Evolutionary conservation across 2,113 vertebrate species (phyloP), one percentile per base, ranked within the genome.

Genomic region (Bagarius yarrelli): DNA sequence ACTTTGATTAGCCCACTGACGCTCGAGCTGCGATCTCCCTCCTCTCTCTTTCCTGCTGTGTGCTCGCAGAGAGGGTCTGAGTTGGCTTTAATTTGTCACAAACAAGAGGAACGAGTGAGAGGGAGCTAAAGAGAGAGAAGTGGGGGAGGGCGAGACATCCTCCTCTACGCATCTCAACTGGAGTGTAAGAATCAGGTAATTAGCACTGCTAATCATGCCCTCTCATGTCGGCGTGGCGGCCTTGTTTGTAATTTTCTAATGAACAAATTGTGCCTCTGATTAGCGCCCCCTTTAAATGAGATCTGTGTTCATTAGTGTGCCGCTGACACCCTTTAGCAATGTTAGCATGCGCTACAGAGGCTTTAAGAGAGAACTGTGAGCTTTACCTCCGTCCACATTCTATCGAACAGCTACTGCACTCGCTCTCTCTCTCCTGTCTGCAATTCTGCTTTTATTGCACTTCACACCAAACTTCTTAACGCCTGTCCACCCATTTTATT

Each of bases 231-330:
- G 89, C 91, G 93, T 92, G 56, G 91, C 70, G 79, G 91, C 93
- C 95, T 95, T 95, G 95, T 96, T 96, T 96, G 95, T 96, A 95
- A 96, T 96, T 95, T 95, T 91, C 93, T 96, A 97, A 96, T 96
- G 95, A 97, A 97, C 95, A 94, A 95, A 96, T 97, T 93, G 94
- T 94, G 93, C 92, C 94, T 95, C 92, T 96, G 95, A 96, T 96
- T 94, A 95, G 93, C 92, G 92, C 94, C 92, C 89, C 93, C 94
- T 95, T 95, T 94, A 94, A 82, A 81, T 79, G 86, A 88, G 89
- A 80, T 85, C 84, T 87, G 79, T 83, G 85, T 86, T 86, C 85
- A 86, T 87, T 85, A 88, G 83, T 27, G 30, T 34, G 47, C 76
- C 11, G 70, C 83, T 67, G 59, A 70, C 77, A 23, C 66, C 40